Evolutionary conservation across 2,888 invertebrate species (phyloP).

Genomic region (Autographa gamma): DNA sequence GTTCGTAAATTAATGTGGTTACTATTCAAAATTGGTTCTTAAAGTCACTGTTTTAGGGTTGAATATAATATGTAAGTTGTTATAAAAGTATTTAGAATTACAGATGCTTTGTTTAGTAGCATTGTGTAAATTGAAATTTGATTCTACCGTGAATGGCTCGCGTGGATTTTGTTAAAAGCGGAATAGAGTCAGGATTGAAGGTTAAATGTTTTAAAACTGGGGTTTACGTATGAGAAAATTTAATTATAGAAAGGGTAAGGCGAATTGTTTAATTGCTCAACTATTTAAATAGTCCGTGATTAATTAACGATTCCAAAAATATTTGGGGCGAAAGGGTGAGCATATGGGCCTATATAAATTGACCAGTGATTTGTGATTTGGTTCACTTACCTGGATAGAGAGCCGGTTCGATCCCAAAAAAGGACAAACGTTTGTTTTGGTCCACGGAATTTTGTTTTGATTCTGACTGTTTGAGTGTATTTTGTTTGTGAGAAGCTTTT

Average conservation of each 20-base stretch:
- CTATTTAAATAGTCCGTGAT: slow-evolving; percentile 5
- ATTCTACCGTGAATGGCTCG: slow-evolving; percentile 44
- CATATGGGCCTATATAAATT: neutral
- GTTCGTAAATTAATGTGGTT: slow-evolving; percentile 25
- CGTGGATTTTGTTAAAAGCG: slow-evolving; percentile 20
- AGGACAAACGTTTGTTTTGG: neutral
- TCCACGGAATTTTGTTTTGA: neutral
- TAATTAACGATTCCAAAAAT: slow-evolving; percentile 3
- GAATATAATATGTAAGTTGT: slow-evolving; percentile 11
- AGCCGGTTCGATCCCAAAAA: neutral
- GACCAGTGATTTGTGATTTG: neutral
- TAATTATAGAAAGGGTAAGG: slow-evolving; percentile 3
- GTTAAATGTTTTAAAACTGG: slow-evolving; percentile 1
- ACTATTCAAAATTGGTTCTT: slow-evolving; percentile 28
- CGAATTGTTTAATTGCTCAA: slow-evolving; percentile 2
- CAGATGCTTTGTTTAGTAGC: slow-evolving; percentile 36
- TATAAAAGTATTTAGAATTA: slow-evolving; percentile 17
- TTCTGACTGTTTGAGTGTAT: neutral
- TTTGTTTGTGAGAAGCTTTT: too few relatives aligned
- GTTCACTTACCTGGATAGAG: neutral
- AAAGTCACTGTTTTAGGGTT: fast-evolving
- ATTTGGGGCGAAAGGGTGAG: neutral
- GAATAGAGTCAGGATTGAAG: slow-evolving; percentile 2
- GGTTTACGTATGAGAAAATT: slow-evolving; percentile 10
- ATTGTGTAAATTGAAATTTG: slow-evolving; percentile 57